Base-by-base conservation (phyloP, 2,888 invertebrate genomes). In the Mylabris sibirica region DNA sequence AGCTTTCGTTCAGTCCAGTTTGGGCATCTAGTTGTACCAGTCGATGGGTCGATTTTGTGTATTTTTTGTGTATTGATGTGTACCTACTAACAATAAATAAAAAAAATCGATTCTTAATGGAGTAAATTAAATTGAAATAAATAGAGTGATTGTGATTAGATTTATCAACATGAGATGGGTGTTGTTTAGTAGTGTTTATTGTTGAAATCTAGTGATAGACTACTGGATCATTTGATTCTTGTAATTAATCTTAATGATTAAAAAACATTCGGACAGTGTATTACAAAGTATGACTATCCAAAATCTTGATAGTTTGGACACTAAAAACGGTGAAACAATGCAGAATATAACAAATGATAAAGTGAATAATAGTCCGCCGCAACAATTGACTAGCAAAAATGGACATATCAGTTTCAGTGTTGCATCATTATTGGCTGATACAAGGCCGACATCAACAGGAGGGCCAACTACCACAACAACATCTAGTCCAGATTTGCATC, bases 401-500 rank as follows among this genome's bases (percentile, higher is more conserved):
- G 90, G 91, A 73, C 87, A 91, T 78, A 90, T 92, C 80, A 92
- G 91, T 85, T 96, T 97, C 87, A 94, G 95, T 85, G 96, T 96
- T 76, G 95, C 96, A 6, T 94, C 96, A 0, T 89, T 96, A 74
- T 86, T 97, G 75, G 92, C 95, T 17, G 96, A 96, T 79, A 92
- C 96, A 30, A 90, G 94, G 82, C 89, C 90, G 2, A 73, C 76
- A 24, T 86, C 87, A 69, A 86, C 87, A 0, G 84, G 87, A 12
- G 88, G 88, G 20, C 81, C 88, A 14, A 86, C 87, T 63, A 80
- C 87, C 9, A 86, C 87, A 3, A 86, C 88, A 24, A 85, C 85
- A 6, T 70, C 81, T 14, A 81, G 80, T 73, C 81, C 81, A 3
- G 74, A 74, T 44, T 70, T 35, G 60, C 69, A 60, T 63, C 64